Base-by-base conservation (phyloP, 2,113 vertebrate genomes). In the Labeo rohita region DNA sequence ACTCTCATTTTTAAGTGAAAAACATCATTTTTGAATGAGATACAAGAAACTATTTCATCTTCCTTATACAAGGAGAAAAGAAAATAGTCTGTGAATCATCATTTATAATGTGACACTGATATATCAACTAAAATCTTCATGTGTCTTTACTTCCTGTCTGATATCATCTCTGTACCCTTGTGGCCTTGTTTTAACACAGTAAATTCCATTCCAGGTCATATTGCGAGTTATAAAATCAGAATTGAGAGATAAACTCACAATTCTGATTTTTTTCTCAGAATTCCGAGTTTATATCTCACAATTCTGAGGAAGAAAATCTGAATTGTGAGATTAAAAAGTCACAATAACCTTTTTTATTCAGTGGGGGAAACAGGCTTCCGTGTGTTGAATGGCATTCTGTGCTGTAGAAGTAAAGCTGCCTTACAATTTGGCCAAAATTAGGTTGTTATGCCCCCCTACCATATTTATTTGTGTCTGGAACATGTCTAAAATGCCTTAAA, bases 111-210 rank as follows among this genome's bases (percentile, higher is more conserved):
- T 68, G 65, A 68, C 59, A 34, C 12, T 66, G 63, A 34, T 23
- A 34, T 36, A 70, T 39, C 39, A 39, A 34, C 6, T 2, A 39
- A 2, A 5, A 73, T 73, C 8, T 70, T 73, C 21, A 9, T 45
- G 18, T 21, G 16, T 73, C 39, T 47, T 73, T 28, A 73, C 70
- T 73, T 73, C 39, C 70, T 45, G 39, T 73, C 72, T 23, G 81
- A 87, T 52, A 74, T 73, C 66, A 86, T 87, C 84, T 49, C 86
- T 84, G 36, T 8, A 66, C 80, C 86, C 72, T 47, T 36, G 36
- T 36, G 63, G 13, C 43, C 68, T 85, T 70, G 8, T n/a, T 74
- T 86, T 72, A 74, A 47, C 39, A 39, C 39, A 39, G 39, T 79
- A 85, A 83, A 83, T 78, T 73, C 28, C 54, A 74, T 39, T 74